Conservation (phyloP, 2,888 invertebrate genomes). For the Agonopterix arenella region DNA sequence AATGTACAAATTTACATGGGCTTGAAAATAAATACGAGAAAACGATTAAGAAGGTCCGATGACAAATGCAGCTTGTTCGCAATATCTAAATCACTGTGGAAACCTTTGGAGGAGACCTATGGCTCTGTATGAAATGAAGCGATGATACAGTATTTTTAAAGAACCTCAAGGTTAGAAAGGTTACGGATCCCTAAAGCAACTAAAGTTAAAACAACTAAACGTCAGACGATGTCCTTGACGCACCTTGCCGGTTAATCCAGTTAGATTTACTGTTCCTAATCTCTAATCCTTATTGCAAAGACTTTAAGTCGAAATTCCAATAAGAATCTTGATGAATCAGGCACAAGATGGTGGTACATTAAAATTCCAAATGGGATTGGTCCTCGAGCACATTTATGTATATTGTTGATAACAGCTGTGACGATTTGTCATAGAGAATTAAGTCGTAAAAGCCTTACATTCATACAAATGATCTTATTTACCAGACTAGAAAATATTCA, state of each 20-base stretch:
- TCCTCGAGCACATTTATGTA: slow-evolving; percentile 10
- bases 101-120: too few species aligned
- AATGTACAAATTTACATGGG: too few species aligned
- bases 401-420: neutral
- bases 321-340: slow-evolving; percentile 1
- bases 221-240: slow-evolving; percentile 60
- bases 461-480: neutral
- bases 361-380: slow-evolving; percentile 42
- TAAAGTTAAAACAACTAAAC: slow-evolving; percentile 37
- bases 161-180: too few species aligned
- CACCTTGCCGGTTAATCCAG: slow-evolving; percentile 49
- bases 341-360: slow-evolving; percentile 21
- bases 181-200: neutral
- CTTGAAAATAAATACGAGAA: too few species aligned
- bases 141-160: too few species aligned
- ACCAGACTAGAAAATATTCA: too few species aligned
- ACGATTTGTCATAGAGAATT: neutral
- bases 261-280: slow-evolving; percentile 18
- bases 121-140: too few species aligned
- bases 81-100: too few species aligned
- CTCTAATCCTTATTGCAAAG: slow-evolving; percentile 28
- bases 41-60: too few species aligned
- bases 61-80: too few species aligned
- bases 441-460: neutral
- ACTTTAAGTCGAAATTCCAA: slow-evolving; percentile 27